These are phyloP conservation scores for Trichopria drosophilae DNA, from an alignment of 2,888 invertebrate genomes.

Conservation along the genomic window DNA sequence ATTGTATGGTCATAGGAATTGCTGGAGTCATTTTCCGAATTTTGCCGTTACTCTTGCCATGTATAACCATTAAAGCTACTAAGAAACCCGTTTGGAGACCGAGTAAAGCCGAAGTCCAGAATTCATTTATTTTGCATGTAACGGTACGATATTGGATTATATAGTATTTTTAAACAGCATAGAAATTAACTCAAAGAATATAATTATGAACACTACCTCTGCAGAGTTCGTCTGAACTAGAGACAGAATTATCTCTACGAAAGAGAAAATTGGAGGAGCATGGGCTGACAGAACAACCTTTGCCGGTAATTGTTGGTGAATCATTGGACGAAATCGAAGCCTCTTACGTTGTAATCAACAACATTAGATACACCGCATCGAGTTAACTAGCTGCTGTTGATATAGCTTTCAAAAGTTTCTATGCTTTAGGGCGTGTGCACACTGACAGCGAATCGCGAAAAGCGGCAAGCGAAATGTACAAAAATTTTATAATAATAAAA, in stretches of 20 bases:
- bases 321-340: conserved; percentile 10
- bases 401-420: conserved; percentile 25
- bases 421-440: too few relatives aligned
- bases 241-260: not conserved
- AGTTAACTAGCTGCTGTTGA: too few relatives aligned
- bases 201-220: too few relatives aligned
- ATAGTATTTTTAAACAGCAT: not conserved
- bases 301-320: conserved; percentile 26
- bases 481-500: too few relatives aligned
- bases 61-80: conserved; percentile 2
- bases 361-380: conserved; percentile 14
- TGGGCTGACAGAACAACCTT: conserved; percentile 22
- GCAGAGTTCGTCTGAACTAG: not conserved
- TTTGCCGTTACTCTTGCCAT: conserved; percentile 11
- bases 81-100: conserved; percentile 7
- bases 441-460: too few relatives aligned
- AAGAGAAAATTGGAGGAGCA: not conserved
- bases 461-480: too few relatives aligned
- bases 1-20: too few relatives aligned
- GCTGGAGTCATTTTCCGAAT: conserved; percentile 4
- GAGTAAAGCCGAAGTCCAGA: conserved; percentile 26
- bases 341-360: conserved; percentile 17
- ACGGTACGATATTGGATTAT: conserved; percentile 14
- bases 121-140: conserved; percentile 26
- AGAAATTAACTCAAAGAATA: not conserved